Conservation (phyloP, 64 coral and sea anemone species). For the Pocillopora damicornis region DNA sequence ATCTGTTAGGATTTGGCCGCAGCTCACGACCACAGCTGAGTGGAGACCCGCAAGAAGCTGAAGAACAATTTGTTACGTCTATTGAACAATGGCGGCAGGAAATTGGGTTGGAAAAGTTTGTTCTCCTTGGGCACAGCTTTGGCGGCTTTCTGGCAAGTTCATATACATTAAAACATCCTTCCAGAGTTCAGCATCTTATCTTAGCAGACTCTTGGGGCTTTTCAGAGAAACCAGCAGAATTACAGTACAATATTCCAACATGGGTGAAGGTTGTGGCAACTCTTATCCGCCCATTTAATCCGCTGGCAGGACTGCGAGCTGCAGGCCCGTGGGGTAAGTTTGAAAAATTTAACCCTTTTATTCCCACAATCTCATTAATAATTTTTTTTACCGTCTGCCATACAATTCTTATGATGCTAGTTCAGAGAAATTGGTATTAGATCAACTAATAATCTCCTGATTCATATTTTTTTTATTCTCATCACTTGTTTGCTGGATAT, state of each 20-base stretch:
- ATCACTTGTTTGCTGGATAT: too few relatives aligned
- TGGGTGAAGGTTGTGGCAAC: constrained; percentile 81
- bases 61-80: constrained; percentile 76
- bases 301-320: constrained; percentile 77
- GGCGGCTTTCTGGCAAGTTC: constrained; percentile 84
- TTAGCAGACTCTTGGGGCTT: constrained; percentile 96
- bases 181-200: constrained; percentile 77
- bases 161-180: constrained; percentile 83
- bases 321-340: constrained; percentile 93
- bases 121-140: constrained; percentile 91
- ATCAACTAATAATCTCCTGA: too few relatives aligned
- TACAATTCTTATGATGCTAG: background rate
- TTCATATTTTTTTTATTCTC: too few relatives aligned
- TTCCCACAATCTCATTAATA: too few relatives aligned
- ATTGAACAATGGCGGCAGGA: constrained; percentile 90
- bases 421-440: too few relatives aligned
- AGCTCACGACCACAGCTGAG: constrained; percentile 89
- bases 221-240: constrained; percentile 71
- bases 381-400: too few relatives aligned
- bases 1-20: constrained; percentile 93
- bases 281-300: constrained; percentile 78
- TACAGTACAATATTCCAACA: constrained; percentile 67
- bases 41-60: constrained; percentile 52
- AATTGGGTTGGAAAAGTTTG: constrained; percentile 85
- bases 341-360: background rate